Base-by-base conservation (phyloP, 1,140 invertebrate species). In the Trachymyrmex septentrionalis region DNA sequence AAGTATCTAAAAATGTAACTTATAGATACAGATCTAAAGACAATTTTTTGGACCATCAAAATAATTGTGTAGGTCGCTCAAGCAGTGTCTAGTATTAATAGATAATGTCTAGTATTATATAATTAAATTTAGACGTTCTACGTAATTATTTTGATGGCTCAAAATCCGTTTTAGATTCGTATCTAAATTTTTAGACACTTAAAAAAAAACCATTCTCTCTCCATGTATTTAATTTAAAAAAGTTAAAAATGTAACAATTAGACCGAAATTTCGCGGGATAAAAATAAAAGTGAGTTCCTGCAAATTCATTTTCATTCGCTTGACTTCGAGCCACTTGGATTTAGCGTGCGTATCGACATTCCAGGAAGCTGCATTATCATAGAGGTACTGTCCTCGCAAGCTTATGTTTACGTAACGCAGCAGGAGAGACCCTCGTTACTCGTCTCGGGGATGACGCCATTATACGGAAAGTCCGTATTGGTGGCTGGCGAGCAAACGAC, bases 381-480 rank as follows among this genome's bases (percentile, higher is more conserved):
- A 59, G 3, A 27, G 12, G n/a, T 16, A 44, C 5, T 14, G 34
- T 59, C 7, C 34, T 55, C 30, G 66, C 66, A 21, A 61, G 69
- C 24, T 61, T 61, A 24, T 75, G 24, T 84, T 73, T 34, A 24
- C 55, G 14, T 24, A 53, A 69, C 63, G 67, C 57, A 53, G 19
- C 38, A n/a, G 14, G 24, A 38, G 21, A 34, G 53, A 55, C 38
- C 19, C 48, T 82, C 53, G 67, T 44, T 59, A 59, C 24, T 27
- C 38, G 80, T 38, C 67, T 73, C 67, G 69, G 55, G 69, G 69
- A 75, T 75, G 55, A 84, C 55, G 80, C 55, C 55, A 75, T 84
- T 82, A 75, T 50, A 61, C 2, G 55, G 55, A 75, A 73, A 61
- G 67, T 82, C 80, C 80, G 80, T 59, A 82, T 73, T 66, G 80